Evolutionary conservation across 2,888 invertebrate genomes (phyloP).

Genomic region (Trichopria drosophilae): DNA sequence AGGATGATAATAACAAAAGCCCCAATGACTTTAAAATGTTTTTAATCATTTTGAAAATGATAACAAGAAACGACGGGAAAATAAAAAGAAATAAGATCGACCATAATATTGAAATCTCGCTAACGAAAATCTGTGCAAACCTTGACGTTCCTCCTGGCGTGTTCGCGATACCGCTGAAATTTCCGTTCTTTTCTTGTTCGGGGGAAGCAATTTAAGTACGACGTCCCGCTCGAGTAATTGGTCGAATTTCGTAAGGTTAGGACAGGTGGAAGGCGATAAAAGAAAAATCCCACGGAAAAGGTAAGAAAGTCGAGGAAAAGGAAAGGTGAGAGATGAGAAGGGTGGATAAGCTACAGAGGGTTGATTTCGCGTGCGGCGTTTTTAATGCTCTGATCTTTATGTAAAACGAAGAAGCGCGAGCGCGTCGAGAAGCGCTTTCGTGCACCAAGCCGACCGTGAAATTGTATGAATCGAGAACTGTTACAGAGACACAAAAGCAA

Average conservation of each 20-base stretch:
- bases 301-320: conserved; percentile 15
- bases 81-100: no score
- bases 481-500: conserved; percentile 45
- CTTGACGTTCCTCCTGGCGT: no score
- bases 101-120: no score
- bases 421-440: conserved; percentile 40
- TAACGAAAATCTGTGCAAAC: no score
- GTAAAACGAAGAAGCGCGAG: conserved; percentile 50
- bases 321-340: conserved; percentile 18
- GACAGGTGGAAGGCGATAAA: conserved; percentile 20
- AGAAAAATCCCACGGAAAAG: conserved; percentile 30
- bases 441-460: conserved; percentile 57
- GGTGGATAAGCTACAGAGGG: conserved; percentile 39
- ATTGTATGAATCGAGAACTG: conserved; percentile 56
- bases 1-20: no score
- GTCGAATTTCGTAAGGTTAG: conserved; percentile 36
- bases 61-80: no score
- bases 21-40: no score
- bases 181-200: no score
- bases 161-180: no score
- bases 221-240: conserved; percentile 48
- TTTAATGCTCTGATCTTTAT: conserved; percentile 60
- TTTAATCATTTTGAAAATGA: no score
- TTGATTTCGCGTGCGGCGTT: conserved; percentile 54
- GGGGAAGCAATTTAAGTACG: conserved; percentile 48